A percentile compares a stretch with the other conserved stretches of the same genome.
phyloP scores from a whole-genome alignment of 2,888 invertebrate species.

The Eurois occulta region DNA sequence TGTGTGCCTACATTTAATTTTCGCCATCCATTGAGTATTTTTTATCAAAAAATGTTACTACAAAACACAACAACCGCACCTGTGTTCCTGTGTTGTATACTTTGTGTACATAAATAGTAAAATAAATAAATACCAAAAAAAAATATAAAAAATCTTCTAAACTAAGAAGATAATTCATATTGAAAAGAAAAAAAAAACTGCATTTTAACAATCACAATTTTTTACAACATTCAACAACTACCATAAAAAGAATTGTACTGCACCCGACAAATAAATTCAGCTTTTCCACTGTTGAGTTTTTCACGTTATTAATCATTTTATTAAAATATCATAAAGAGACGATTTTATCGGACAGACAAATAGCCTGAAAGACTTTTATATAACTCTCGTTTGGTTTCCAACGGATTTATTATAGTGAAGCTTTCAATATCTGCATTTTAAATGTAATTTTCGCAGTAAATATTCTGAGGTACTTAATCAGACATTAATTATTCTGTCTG shows the following conservation, averaged over 20 bases:
- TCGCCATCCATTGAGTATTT: neutral
- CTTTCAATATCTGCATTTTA: neutral
- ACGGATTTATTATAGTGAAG: constrained; percentile 19
- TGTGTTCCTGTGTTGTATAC: too few species aligned
- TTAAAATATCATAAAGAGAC: constrained; percentile 55
- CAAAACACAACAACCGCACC: too few species aligned
- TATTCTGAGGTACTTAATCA: neutral
- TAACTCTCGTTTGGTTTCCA: constrained; percentile 33
- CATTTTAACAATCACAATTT: neutral
- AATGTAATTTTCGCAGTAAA: constrained; percentile 30
- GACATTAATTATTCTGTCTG: neutral
- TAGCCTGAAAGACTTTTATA: constrained; percentile 32
- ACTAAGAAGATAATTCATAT: neutral
- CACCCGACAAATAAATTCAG: constrained; percentile 37
- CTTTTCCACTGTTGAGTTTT: constrained; percentile 37
- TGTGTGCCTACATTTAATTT: neutral
- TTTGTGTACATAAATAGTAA: too few species aligned
- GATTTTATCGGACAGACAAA: constrained; percentile 51
- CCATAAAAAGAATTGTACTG: constrained; percentile 28
- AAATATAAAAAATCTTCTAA: neutral
- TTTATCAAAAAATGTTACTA: neutral
- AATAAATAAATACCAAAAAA: too few species aligned
- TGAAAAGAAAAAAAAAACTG: neutral
- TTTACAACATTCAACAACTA: neutral
- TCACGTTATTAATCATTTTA: constrained; percentile 55